Evolutionary conservation across 2,888 invertebrate species (phyloP).

Genomic region (Ochropleura plecta): DNA sequence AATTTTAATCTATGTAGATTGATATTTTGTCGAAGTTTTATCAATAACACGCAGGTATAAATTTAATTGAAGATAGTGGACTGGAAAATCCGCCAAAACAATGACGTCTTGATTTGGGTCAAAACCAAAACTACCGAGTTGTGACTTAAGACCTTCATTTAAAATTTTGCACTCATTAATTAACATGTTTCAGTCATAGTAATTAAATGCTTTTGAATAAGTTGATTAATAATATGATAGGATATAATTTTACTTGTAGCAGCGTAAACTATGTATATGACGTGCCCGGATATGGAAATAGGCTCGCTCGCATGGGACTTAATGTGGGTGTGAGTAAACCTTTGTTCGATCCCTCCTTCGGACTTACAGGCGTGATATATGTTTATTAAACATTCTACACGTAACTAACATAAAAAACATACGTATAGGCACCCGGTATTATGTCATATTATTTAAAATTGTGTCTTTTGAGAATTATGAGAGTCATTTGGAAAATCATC

Average conservation of each 20-base stretch:
- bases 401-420: too few relatives aligned
- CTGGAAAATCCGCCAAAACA: constrained; percentile 6
- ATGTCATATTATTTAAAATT: too few relatives aligned
- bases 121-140: constrained; percentile 45
- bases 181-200: constrained; percentile 11
- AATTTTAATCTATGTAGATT: neutral
- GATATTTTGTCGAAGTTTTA: neutral
- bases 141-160: constrained; percentile 28
- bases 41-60: neutral
- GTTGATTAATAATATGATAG: neutral
- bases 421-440: too few relatives aligned
- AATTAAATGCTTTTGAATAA: constrained; percentile 2
- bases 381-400: neutral
- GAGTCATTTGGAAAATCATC: too few relatives aligned
- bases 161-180: constrained; percentile 25
- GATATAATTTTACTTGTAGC: neutral
- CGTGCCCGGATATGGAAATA: neutral
- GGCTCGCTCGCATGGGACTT: neutral
- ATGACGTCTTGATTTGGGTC: constrained; percentile 41
- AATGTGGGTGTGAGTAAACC: neutral
- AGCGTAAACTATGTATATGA: neutral
- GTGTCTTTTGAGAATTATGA: too few relatives aligned
- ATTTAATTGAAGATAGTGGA: constrained; percentile 13
- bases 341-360: neutral
- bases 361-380: neutral